Conservation (phyloP, 2,113 vertebrate species). For the Cyanistes caeruleus region DNA sequence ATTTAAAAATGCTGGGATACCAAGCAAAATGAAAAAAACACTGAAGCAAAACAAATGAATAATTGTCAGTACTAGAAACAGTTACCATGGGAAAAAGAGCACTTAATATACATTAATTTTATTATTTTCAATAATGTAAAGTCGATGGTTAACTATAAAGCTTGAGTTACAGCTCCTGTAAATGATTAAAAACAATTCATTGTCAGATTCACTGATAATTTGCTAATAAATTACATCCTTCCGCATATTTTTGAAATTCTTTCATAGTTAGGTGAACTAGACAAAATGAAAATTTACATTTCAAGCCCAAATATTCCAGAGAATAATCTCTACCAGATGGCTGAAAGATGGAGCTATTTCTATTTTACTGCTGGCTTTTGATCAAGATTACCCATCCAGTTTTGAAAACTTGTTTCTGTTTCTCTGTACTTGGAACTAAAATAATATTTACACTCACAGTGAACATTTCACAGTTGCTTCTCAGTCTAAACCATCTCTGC, state of each 20-base stretch:
- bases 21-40: background rate
- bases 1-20: background rate
- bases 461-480: conserved; percentile 50
- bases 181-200: background rate
- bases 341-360: background rate
- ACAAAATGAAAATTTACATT: background rate
- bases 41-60: background rate
- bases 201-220: background rate
- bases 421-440: conserved; percentile 1
- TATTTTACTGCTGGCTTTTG: background rate
- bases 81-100: background rate
- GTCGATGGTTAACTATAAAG: background rate
- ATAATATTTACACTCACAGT: conserved; percentile 31
- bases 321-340: background rate
- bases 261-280: background rate
- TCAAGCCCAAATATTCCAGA: background rate
- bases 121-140: background rate
- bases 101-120: background rate
- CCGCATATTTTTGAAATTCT: background rate
- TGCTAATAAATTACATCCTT: background rate
- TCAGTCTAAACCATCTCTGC: background rate
- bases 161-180: background rate
- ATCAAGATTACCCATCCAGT: conserved; percentile 24
- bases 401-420: conserved; percentile 24
- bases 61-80: background rate